Percentiles rank a stretch among this genome's conserved stretches.
These are phyloP conservation scores for Sebastiscus albofasciatus DNA, from an alignment of 2,797 vertebrate species.

Conservation along the genomic window DNA sequence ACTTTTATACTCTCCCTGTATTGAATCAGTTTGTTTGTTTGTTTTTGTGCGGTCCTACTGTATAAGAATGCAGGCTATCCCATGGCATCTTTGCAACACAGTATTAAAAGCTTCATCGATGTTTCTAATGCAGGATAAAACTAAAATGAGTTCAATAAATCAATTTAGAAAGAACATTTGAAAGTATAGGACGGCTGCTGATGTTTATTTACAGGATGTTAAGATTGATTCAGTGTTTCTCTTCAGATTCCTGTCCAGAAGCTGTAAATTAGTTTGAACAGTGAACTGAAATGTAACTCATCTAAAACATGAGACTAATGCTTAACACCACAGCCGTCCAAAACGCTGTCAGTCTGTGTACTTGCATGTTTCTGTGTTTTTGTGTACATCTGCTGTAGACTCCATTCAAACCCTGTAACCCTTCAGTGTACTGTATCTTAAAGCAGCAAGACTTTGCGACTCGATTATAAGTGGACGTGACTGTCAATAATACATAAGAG, in stretches of 20 bases:
- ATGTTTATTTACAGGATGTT: not conserved
- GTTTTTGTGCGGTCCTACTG: not conserved
- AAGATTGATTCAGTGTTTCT: not conserved
- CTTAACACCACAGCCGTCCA: not conserved
- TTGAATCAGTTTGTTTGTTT: not conserved
- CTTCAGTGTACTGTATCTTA: constrained; percentile 2
- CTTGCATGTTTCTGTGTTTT: not conserved
- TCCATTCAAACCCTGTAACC: not conserved
- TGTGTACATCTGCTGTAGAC: not conserved
- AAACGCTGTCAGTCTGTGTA: not conserved
- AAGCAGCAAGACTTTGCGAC: constrained; percentile 33
- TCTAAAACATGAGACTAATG: not conserved
- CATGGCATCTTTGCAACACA: not conserved
- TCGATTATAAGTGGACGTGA: constrained; percentile 6
- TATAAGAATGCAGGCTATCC: not conserved
- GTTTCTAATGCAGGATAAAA: not conserved
- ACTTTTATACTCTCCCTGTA: not conserved
- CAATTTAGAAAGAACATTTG: not conserved
- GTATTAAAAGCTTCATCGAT: not conserved
- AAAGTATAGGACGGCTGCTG: not conserved
- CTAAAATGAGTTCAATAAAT: not conserved
- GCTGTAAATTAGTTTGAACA: not conserved
- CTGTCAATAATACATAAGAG: constrained; percentile 50
- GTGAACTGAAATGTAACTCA: not conserved
- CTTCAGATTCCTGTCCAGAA: not conserved